These are phyloP conservation scores for Apogon hyalosoma DNA, from an alignment of 2,797 vertebrate genomes.

Conservation along the genomic window DNA sequence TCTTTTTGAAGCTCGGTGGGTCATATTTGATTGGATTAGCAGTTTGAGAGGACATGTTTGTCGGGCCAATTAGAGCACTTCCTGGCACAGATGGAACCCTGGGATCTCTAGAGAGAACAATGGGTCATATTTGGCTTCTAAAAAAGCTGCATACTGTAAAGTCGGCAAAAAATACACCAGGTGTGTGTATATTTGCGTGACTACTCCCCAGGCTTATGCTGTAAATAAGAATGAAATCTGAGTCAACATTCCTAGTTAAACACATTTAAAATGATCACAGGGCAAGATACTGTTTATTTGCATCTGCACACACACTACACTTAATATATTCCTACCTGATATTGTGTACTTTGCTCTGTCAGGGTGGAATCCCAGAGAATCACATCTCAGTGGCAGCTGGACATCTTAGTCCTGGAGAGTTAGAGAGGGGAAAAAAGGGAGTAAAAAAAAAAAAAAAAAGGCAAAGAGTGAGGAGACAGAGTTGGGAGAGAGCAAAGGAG, in stretches of 20 bases:
- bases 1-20: constrained; percentile 49
- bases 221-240: constrained; percentile 52
- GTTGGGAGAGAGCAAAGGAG: background rate
- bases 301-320: background rate
- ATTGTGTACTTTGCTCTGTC: constrained; percentile 63
- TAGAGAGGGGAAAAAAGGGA: constrained; percentile 1
- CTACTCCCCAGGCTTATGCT: constrained; percentile 41
- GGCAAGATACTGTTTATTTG: constrained; percentile 11
- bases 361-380: constrained; percentile 73
- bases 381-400: constrained; percentile 80
- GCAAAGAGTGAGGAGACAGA: constrained; percentile 15
- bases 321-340: constrained; percentile 66
- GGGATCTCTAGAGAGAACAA: constrained; percentile 62
- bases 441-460: constrained; percentile 16
- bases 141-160: constrained; percentile 62
- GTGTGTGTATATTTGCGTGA: constrained; percentile 60
- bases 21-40: constrained; percentile 77
- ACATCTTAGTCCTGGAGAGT: constrained; percentile 68
- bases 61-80: constrained; percentile 77
- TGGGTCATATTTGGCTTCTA: constrained; percentile 61
- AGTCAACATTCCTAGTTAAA: constrained; percentile 55
- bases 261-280: constrained; percentile 29
- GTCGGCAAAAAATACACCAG: constrained; percentile 68
- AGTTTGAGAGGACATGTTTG: constrained; percentile 73
- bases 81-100: constrained; percentile 77